Conservation (phyloP, 2,888 invertebrate genomes). For the Chloroclystis v-ata region DNA sequence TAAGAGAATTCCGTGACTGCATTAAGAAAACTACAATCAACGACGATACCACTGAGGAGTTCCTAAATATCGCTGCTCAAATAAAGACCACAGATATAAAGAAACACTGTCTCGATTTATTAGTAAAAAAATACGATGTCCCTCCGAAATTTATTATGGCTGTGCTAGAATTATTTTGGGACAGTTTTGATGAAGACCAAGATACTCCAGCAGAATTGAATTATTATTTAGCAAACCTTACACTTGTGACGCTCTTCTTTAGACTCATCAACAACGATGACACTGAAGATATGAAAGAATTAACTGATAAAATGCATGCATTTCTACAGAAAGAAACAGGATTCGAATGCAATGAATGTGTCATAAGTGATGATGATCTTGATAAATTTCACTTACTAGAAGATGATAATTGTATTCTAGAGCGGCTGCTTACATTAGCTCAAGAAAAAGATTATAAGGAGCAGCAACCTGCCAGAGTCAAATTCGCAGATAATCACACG, state of each 20-base stretch:
- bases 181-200: slow-evolving; percentile 40
- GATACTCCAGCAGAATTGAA: slow-evolving; percentile 43
- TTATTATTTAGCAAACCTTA: slow-evolving; percentile 55
- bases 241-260: slow-evolving; percentile 55
- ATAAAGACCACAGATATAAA: slow-evolving; percentile 85
- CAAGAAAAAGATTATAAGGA: slow-evolving; percentile 65
- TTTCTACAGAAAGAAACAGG: slow-evolving; percentile 35
- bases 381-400: slow-evolving; percentile 61
- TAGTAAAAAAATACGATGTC: slow-evolving; percentile 81
- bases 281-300: slow-evolving; percentile 50
- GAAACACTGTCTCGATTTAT: slow-evolving; percentile 83
- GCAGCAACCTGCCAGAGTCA: slow-evolving; percentile 70
- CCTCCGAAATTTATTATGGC: slow-evolving; percentile 79
- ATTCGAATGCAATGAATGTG: slow-evolving; percentile 32
- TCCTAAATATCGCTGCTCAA: slow-evolving; percentile 77
- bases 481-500: slow-evolving; percentile 73
- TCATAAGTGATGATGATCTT: slow-evolving; percentile 26
- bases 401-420: slow-evolving; percentile 80
- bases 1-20: slow-evolving; percentile 85
- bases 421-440: slow-evolving; percentile 80
- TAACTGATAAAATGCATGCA: slow-evolving; percentile 45
- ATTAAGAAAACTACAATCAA: slow-evolving; percentile 78
- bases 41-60: slow-evolving; percentile 73
- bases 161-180: slow-evolving; percentile 71
- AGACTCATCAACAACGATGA: slow-evolving; percentile 52